These are phyloP conservation scores for Stictonetta naevosa DNA, from an alignment of 2,113 vertebrate species.

Conservation along the genomic window DNA sequence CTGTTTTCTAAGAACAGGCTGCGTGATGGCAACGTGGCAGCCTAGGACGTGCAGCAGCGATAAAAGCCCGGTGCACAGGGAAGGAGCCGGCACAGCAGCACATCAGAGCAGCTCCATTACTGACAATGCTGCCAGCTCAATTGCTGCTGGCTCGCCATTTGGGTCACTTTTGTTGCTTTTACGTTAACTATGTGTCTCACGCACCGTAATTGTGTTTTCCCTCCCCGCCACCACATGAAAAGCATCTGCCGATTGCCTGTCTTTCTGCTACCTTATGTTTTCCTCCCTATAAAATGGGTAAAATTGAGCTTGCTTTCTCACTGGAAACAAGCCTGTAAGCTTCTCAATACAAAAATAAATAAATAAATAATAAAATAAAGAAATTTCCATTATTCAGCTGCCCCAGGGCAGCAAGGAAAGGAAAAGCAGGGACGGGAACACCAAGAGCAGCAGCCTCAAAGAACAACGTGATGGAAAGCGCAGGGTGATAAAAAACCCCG, in stretches of 20 bases:
- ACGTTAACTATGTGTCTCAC: rapidly evolving
- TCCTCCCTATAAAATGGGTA: not conserved
- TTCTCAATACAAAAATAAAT: no score
- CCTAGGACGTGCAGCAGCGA: not conserved
- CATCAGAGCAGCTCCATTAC: not conserved
- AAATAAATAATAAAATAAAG: no score
- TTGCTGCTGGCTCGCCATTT: rapidly evolving
- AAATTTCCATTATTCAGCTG: not conserved
- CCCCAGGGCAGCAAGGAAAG: not conserved
- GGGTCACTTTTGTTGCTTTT: not conserved
- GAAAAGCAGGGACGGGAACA: not conserved
- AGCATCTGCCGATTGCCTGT: rapidly evolving
- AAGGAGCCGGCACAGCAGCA: not conserved
- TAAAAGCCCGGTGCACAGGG: rapidly evolving
- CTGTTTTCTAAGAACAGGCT: rapidly evolving
- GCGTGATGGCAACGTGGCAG: rapidly evolving
- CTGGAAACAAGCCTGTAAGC: not conserved
- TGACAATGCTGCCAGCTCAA: not conserved
- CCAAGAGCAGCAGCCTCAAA: not conserved
- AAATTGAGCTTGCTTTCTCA: not conserved
- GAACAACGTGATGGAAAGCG: no score
- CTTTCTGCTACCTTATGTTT: not conserved
- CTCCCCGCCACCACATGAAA: not conserved
- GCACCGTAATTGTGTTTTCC: not conserved
- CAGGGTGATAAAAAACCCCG: not conserved